Evolutionary conservation across 2,113 vertebrate species (phyloP), one percentile per base, ranked within the genome.

Genomic region (Chelonoidis abingdonii): DNA sequence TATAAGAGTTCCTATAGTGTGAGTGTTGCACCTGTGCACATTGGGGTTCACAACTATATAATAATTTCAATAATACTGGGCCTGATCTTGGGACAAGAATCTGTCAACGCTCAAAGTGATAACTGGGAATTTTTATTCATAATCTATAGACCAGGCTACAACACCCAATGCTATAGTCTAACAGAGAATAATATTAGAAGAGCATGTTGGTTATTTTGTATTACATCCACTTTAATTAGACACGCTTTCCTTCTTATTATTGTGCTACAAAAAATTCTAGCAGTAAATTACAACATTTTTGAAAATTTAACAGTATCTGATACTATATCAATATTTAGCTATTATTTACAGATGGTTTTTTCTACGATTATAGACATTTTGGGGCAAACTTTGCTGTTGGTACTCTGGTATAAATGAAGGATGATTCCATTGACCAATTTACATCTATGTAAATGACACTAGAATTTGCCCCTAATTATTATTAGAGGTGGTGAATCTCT

Each of bases 141-240:
- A 54, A 54, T 54, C 53, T 54, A 54, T 9, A 54, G 21, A 54
- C 21, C 53, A 54, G 53, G 8, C 53, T 54, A 54, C 53, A 54
- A 54, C 21, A 31, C 57, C 12, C 12, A 16, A 0, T 59, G 13
- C 10, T 84, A 80, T 52, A 50, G 35, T 25, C 4, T 86, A 25
- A 69, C 31, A 53, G 17, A 52, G 57, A 72, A 53, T 38, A 57
- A 90, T 31, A 3, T 47, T 88, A 54, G 19, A 80, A 52, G 24
- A 75, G 2, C 72, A 44, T 81, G 1, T 10, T 80, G 25, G 14
- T 52, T n/a, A 5, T 14, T 22, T 49, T 81, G 14, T 24, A 22
- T 76, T 76, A 25, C 82, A 1, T 7, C 81, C 53, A 0, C 2
- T 80, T 3, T 0, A 62, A n/a, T 0, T 2, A n/a, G 62, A 86